Evolutionary conservation across 2,888 invertebrate species (phyloP), one percentile per base, ranked within the genome.

Genomic region (Campoletis raptor): DNA sequence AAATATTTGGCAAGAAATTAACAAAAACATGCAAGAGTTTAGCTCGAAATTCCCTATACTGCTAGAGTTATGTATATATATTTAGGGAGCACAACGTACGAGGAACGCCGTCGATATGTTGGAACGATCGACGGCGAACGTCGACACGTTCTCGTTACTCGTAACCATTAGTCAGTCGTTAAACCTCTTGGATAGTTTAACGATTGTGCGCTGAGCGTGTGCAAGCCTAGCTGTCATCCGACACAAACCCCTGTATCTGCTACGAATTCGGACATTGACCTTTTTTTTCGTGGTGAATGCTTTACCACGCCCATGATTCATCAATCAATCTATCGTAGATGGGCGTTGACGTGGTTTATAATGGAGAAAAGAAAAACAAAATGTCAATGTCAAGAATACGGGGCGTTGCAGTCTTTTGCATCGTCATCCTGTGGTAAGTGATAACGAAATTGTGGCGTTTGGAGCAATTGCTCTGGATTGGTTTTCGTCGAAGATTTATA

Each of bases 171-270:
- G 87, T 87, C 87, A 87, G 74, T 87, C 87, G 87, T 85, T 87
- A 87, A 87, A 87, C 81, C 87, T 87, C 79, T 86, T 79, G 81
- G 85, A 87, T 87, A 85, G 81, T 83, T 87, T 87, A 87, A 87
- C 86, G 87, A 87, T 86, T 87, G 81, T 73, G 72, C 77, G 61
- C 69, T 36, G 36, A 37, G 48, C 36, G 45, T 48, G 76, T 61
- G 74, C 82, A 70, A 72, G 81, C 76, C 78, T 84, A 69, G 79
- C 84, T 82, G 81, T 78, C 84, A 72, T 70, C 52, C 74, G 54
- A 79, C 48, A 48, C 61, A 70, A 61, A 57, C 30, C 45, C 66
- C 45, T 67, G 36, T 54, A 67, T 66, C 45, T 82, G 40, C 57
- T 36, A 54, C 81, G 81, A 57, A 84, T 79, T 72, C 78, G 84